Percentiles rank a stretch among this genome's conserved stretches.
phyloP scores from a whole-genome alignment of 2,797 vertebrate species.

The Schizothorax lantsangensis region DNA sequence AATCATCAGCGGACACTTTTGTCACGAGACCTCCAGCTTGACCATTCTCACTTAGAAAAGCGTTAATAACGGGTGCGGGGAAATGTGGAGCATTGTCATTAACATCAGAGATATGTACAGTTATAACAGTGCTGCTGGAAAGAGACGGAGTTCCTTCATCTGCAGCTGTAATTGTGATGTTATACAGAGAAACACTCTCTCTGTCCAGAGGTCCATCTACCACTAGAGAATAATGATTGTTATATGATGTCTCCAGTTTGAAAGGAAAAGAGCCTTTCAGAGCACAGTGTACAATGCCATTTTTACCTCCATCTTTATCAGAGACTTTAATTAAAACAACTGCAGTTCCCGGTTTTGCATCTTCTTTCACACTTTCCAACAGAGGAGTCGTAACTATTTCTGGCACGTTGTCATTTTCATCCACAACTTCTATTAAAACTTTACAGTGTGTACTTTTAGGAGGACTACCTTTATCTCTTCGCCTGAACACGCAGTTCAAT shows the following conservation, averaged over 20 bases:
- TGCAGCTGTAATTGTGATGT: slow-evolving; percentile 63
- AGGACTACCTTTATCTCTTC: slow-evolving; percentile 57
- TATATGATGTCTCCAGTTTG: slow-evolving; percentile 61
- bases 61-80: slow-evolving; percentile 63
- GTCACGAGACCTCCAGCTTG: slow-evolving; percentile 69
- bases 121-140: slow-evolving; percentile 64
- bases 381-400: slow-evolving; percentile 75
- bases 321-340: slow-evolving; percentile 80
- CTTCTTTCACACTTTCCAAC: slow-evolving; percentile 76
- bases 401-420: slow-evolving; percentile 78
- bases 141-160: slow-evolving; percentile 70
- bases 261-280: slow-evolving; percentile 59
- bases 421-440: slow-evolving; percentile 73
- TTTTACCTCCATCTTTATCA: slow-evolving; percentile 81
- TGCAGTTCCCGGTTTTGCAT: slow-evolving; percentile 72
- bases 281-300: slow-evolving; percentile 67
- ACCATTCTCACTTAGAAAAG: slow-evolving; percentile 81
- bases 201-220: slow-evolving; percentile 30
- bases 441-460: slow-evolving; percentile 71
- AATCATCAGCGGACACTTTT: slow-evolving; percentile 71
- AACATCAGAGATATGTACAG: slow-evolving; percentile 74
- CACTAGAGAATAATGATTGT: slow-evolving; percentile 46
- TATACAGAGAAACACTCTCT: slow-evolving; percentile 51
- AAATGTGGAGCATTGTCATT: slow-evolving; percentile 81
- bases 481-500: slow-evolving; percentile 70